These are phyloP conservation scores for Alosa alosa DNA, from an alignment of 2,113 vertebrate species.

Conservation along the genomic window DNA sequence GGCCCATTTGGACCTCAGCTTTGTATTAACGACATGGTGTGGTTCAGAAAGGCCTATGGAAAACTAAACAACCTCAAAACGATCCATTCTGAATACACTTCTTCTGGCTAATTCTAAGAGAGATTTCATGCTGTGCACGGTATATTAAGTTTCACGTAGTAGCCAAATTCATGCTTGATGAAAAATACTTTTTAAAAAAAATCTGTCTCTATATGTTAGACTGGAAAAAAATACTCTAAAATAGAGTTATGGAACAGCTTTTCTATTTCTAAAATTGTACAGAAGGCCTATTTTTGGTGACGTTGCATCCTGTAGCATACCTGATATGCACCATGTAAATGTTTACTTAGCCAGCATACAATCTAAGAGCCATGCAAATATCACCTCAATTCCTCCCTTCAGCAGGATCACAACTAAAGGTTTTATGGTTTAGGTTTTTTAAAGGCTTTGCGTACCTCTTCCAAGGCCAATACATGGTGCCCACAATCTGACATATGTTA, in stretches of 20 bases:
- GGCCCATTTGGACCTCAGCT: slow-evolving; percentile 25
- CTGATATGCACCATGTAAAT: not conserved
- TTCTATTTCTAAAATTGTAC: not conserved
- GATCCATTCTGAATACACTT: not conserved
- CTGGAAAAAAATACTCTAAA: not conserved
- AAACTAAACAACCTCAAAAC: slow-evolving; percentile 12
- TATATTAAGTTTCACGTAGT: not conserved
- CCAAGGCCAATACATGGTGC: not conserved
- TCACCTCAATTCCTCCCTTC: not conserved
- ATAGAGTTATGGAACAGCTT: not conserved
- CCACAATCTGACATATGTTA: too few relatives aligned
- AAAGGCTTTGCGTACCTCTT: not conserved
- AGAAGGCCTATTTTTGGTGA: not conserved
- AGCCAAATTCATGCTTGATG: not conserved
- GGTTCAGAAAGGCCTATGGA: slow-evolving; percentile 12
- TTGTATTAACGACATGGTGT: slow-evolving; percentile 26
- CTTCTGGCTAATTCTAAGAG: not conserved
- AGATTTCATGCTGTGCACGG: not conserved
- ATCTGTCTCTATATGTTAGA: not conserved
- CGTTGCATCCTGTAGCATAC: not conserved
- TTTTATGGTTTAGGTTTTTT: not conserved
- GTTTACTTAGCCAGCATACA: not conserved
- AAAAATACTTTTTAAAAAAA: not conserved
- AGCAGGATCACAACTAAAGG: not conserved
- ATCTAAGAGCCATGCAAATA: not conserved